Evolutionary conservation across 1,140 invertebrate genomes (phyloP).

Genomic region (Megalonaias nervosa): DNA sequence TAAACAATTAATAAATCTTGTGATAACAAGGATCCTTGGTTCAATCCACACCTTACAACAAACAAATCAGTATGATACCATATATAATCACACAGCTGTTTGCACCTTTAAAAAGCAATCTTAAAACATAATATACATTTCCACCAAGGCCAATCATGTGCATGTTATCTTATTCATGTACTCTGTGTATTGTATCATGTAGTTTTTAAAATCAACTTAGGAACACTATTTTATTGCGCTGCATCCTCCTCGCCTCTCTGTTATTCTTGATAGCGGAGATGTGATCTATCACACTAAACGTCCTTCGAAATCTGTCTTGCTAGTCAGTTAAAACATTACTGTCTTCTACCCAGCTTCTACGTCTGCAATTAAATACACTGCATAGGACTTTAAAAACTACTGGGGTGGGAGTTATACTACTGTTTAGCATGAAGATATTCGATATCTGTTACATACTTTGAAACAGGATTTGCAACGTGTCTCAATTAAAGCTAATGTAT

Average conservation of each 20-base stretch:
- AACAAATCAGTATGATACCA: conserved; percentile 3
- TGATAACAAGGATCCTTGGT: conserved; percentile 18
- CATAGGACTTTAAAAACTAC: neutral
- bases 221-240: neutral
- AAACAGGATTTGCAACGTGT: neutral
- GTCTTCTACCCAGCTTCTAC: neutral
- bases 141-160: too few relatives aligned
- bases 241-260: neutral
- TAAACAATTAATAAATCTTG: conserved; percentile 8
- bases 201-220: neutral
- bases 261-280: neutral
- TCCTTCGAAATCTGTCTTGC: conserved; percentile 9
- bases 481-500: neutral
- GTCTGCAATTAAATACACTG: neutral
- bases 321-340: neutral
- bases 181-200: neutral
- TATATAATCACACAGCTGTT: neutral
- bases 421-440: neutral
- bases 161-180: neutral
- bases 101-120: neutral
- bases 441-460: neutral
- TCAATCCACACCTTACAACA: conserved; percentile 5
- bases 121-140: too few relatives aligned
- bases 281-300: neutral
- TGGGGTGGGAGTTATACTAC: neutral